A percentile compares a stretch with the other conserved stretches of the same genome.
These are phyloP conservation scores for Anthonomus grandis DNA, from an alignment of 1,140 invertebrate species.

Conservation along the genomic window DNA sequence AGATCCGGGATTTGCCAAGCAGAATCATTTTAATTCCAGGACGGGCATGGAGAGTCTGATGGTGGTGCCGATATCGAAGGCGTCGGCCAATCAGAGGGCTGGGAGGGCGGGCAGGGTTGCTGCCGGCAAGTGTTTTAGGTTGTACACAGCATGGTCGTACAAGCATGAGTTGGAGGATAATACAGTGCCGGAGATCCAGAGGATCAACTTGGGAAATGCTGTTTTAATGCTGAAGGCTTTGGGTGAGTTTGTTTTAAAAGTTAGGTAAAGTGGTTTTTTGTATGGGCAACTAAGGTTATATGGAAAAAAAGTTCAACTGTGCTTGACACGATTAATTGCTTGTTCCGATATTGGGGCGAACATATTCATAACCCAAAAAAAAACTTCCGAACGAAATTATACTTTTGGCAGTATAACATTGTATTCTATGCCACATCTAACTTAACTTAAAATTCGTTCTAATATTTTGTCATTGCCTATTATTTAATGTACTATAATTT, in stretches of 20 bases:
- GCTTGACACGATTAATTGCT: neutral
- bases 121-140: slow-evolving; percentile 95
- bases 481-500: no score
- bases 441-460: no score
- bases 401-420: no score
- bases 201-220: slow-evolving; percentile 97
- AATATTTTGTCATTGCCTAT: no score
- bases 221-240: slow-evolving; percentile 95
- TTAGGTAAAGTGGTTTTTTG: no score
- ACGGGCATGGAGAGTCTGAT: slow-evolving; percentile 90
- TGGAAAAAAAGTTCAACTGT: no score
- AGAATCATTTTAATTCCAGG: slow-evolving; percentile 98
- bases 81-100: slow-evolving; percentile 91
- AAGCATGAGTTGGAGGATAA: slow-evolving; percentile 98
- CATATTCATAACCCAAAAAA: no score
- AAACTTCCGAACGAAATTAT: no score
- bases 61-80: slow-evolving; percentile 97
- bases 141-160: slow-evolving; percentile 97
- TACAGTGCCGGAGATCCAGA: slow-evolving; percentile 95
- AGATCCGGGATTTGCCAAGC: slow-evolving; percentile 98
- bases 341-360: neutral
- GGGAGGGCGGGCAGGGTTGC: slow-evolving; percentile 89
- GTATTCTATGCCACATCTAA: no score
- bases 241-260: slow-evolving; percentile 51
- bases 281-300: no score